Percentiles rank a stretch among this genome's conserved stretches.
Conservation (phyloP, 2,113 vertebrate genomes). For the Cichladusa arquata region DNA sequence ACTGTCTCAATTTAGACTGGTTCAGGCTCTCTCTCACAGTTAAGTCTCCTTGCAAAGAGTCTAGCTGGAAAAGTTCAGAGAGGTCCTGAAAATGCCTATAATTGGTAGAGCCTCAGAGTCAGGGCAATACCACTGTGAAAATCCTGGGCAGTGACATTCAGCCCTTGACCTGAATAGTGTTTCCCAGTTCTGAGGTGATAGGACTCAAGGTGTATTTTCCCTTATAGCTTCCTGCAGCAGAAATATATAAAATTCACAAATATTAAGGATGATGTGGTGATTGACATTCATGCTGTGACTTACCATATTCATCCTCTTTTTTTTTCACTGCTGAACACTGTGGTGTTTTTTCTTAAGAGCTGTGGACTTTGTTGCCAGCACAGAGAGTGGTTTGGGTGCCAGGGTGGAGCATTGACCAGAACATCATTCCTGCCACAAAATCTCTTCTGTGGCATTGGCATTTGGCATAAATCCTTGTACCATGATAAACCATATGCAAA, state of each 20-base stretch:
- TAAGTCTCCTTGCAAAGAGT: slow-evolving; percentile 26
- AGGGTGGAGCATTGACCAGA: background rate
- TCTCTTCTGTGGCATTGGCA: background rate
- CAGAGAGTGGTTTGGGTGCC: accelerated
- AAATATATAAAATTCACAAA: background rate
- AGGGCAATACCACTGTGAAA: slow-evolving; percentile 3
- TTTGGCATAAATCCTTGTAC: background rate
- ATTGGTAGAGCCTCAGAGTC: slow-evolving; percentile 11
- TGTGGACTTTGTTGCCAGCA: background rate
- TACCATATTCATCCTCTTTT: accelerated
- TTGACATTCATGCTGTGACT: background rate
- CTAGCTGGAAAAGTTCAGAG: slow-evolving; percentile 8
- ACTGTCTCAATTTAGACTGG: background rate
- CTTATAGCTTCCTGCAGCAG: background rate
- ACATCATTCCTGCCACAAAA: background rate
- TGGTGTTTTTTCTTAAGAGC: background rate
- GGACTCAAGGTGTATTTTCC: background rate
- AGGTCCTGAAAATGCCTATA: background rate
- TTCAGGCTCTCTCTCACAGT: background rate
- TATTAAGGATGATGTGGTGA: background rate
- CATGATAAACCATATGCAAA: background rate
- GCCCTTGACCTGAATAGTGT: background rate
- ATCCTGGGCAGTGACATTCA: slow-evolving; percentile 40
- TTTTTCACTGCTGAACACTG: background rate
- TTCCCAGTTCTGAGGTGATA: background rate